Base-by-base conservation (phyloP, 2,888 invertebrate species). In the Nephrotoma flavescens region DNA sequence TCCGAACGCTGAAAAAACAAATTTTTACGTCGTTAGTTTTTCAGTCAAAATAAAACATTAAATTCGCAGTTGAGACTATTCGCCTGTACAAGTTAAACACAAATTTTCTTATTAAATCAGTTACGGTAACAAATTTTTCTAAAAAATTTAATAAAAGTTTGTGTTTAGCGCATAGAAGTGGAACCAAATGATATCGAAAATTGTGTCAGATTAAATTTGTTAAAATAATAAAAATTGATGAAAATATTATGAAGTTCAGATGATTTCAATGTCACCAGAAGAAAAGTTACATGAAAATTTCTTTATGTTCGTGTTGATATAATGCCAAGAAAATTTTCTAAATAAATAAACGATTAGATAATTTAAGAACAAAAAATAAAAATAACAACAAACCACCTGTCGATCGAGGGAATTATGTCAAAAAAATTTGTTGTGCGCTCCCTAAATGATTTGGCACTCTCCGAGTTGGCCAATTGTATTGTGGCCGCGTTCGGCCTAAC, bases 401-500 rank as follows among this genome's bases (percentile, higher is more conserved):
- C 7, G 31, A 9, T 19, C 31, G 11, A 71, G 11, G 31, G 31
- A 47, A 87, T 12, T 42, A 95, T 95, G 95, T 94, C 95, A 86
- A 95, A 95, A 83, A 94, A 93, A 90, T 93, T 93, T 89, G 92
- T 92, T 88, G 94, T 95, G 87, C 92, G 93, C 42, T 92, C 93
- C 45, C 90, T 95, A 86, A 93, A 93, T 90, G 94, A 94, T 88
- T 92, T 93, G 87, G 93, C 94, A 6, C 89, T 95, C 88, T 93
- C 94, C 19, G 91, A 93, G 88, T 92, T 95, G 83, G 94, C 94
- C 71, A 93, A 94, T 89, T 92, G 94, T 88, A 90, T 94, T 87
- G 94, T 95, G 86, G 93, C 94, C 89, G 92, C 94, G 42, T 91
- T 95, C 57, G 93, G 94, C 85, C 93, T 93, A 89, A 93, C 94